These are phyloP conservation scores for Agelastica alni DNA, from an alignment of 2,888 invertebrate genomes.

Conservation along the genomic window DNA sequence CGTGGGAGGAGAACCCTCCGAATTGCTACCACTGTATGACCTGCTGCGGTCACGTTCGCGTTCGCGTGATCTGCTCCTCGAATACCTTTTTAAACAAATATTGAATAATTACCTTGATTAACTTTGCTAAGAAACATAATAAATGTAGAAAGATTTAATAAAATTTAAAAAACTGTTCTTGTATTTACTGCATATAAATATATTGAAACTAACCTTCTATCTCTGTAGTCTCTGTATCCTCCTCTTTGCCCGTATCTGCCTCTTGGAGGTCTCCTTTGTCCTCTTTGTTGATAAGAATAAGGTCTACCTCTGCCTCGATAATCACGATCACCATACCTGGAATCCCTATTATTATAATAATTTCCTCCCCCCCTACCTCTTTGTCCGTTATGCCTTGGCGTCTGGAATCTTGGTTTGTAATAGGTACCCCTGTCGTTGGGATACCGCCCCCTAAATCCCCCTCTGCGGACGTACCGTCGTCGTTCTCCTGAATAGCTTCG, in stretches of 20 bases:
- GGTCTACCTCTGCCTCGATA: constrained; percentile 55
- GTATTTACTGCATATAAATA: too few species aligned
- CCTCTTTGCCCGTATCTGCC: constrained; percentile 53
- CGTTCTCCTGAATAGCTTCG: constrained; percentile 62
- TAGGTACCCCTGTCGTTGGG: constrained; percentile 76
- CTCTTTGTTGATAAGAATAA: constrained; percentile 49
- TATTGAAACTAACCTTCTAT: constrained; percentile 57
- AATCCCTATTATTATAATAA: constrained; percentile 53
- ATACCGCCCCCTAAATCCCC: constrained; percentile 53
- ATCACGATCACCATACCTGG: constrained; percentile 51
- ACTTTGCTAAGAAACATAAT: too few species aligned
- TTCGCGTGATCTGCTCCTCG: constrained; percentile 62
- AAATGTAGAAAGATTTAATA: not conserved
- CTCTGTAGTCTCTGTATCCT: constrained; percentile 70
- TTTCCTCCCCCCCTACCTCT: constrained; percentile 54
- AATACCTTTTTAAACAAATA: too few species aligned
- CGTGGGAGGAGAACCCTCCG: constrained; percentile 50
- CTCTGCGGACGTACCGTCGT: constrained; percentile 51
- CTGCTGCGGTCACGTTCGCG: constrained; percentile 54
- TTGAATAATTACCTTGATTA: too few species aligned
- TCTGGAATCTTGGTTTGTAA: constrained; percentile 78
- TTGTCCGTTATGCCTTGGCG: constrained; percentile 61
- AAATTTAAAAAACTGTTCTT: not conserved
- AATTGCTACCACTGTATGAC: constrained; percentile 60
- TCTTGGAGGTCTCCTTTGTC: constrained; percentile 40